These are phyloP conservation scores for Albula glossodonta DNA, from an alignment of 2,113 vertebrate genomes.

Conservation along the genomic window DNA sequence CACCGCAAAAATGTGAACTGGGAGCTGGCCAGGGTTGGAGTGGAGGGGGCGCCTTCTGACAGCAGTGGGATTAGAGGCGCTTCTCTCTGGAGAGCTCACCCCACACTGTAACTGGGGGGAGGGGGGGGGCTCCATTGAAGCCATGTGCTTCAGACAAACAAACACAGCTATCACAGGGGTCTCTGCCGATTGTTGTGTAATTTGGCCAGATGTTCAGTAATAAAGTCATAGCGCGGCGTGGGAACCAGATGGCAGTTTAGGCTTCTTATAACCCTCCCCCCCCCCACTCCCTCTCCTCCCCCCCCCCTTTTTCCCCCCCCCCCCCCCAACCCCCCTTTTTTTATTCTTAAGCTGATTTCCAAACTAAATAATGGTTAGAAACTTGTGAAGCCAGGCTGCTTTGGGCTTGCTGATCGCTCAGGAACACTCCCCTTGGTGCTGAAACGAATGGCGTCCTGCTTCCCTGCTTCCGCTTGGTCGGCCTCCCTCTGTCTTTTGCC, in stretches of 20 bases:
- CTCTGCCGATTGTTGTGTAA: constrained; percentile 62
- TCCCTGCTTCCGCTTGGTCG: no score
- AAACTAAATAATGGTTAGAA: constrained; percentile 70
- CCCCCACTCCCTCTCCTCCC: constrained; percentile 34
- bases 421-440: no score
- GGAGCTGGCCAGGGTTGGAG: not conserved
- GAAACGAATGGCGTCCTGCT: no score
- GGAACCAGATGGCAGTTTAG: constrained; percentile 65
- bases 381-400: constrained; percentile 60
- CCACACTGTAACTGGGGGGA: constrained; percentile 16
- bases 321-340: constrained; percentile 41
- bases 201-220: constrained; percentile 67
- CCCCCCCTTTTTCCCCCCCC: constrained; percentile 40
- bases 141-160: constrained; percentile 57
- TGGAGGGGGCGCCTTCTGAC: not conserved
- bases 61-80: not conserved
- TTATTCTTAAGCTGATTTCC: constrained; percentile 64
- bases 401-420: constrained; percentile 61
- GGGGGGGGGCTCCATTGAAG: constrained; percentile 34
- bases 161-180: constrained; percentile 52
- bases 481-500: not conserved
- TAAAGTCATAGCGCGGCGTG: constrained; percentile 66
- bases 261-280: constrained; percentile 20
- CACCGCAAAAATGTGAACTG: constrained; percentile 6
- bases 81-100: not conserved